These are phyloP conservation scores for Cygnus olor DNA, from an alignment of 2,797 vertebrate species.

Conservation along the genomic window DNA sequence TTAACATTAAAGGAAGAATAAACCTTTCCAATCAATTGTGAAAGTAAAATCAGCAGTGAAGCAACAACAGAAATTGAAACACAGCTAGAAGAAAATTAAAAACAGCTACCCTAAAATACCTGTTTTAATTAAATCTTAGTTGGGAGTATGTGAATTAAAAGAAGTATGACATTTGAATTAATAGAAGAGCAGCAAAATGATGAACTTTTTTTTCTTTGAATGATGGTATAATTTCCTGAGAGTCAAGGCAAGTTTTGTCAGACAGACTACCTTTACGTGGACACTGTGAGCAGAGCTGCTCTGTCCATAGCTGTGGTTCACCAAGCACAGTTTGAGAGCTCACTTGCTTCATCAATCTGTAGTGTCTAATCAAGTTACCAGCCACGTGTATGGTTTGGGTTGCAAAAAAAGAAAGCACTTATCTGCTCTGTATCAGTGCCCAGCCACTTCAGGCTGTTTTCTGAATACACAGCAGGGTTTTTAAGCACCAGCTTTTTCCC, in stretches of 20 bases:
- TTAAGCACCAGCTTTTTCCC: not conserved
- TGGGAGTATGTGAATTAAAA: constrained; percentile 26
- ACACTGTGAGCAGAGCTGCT: not conserved
- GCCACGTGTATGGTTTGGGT: not conserved
- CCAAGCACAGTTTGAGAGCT: not conserved
- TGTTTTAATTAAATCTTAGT: constrained; percentile 19
- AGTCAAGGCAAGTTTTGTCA: not conserved
- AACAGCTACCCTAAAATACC: constrained; percentile 16
- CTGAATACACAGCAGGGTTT: not conserved
- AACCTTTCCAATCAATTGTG: constrained; percentile 29
- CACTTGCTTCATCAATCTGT: not conserved
- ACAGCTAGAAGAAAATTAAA: constrained; percentile 44
- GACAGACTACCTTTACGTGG: not conserved
- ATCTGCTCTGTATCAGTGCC: not conserved
- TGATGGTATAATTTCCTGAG: not conserved
- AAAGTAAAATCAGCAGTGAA: constrained; percentile 35
- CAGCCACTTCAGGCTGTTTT: not conserved
- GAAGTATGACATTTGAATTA: constrained; percentile 15
- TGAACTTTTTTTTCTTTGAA: not conserved
- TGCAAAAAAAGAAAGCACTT: not conserved
- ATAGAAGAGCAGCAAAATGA: not conserved
- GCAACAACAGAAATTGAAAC: constrained; percentile 36
- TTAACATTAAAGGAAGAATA: constrained; percentile 35
- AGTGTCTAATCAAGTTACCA: not conserved
- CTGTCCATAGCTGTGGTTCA: not conserved